A percentile compares a stretch with the other conserved stretches of the same genome.
phyloP scores from a whole-genome alignment of 2,113 vertebrate species.

The Corvus hawaiiensis region DNA sequence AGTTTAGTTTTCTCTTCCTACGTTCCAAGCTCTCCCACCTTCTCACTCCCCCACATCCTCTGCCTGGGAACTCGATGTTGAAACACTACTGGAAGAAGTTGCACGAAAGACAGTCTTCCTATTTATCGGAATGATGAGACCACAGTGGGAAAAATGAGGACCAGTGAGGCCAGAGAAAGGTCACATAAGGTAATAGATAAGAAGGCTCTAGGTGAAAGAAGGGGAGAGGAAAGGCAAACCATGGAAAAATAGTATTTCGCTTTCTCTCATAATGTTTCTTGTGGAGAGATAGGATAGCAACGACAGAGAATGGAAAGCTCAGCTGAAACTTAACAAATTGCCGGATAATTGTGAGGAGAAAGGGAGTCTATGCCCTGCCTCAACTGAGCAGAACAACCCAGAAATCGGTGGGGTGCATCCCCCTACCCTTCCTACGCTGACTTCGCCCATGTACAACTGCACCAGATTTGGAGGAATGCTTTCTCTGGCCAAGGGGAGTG shows the following conservation, averaged over 20 bases:
- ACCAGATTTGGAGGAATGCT: too few relatives aligned
- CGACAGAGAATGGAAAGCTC: not conserved
- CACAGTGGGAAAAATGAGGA: not conserved
- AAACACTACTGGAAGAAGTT: not conserved
- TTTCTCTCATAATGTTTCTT: not conserved
- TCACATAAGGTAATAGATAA: not conserved
- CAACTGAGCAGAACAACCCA: too few relatives aligned
- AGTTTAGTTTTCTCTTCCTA: not conserved
- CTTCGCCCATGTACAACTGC: too few relatives aligned
- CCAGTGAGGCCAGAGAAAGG: not conserved
- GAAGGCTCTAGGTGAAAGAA: not conserved
- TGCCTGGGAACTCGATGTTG: not conserved
- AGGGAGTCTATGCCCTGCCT: too few relatives aligned
- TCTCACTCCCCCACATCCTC: not conserved
- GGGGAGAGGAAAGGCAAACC: not conserved
- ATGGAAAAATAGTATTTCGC: not conserved
- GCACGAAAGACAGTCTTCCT: not conserved
- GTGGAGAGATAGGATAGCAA: not conserved
- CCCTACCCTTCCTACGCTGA: too few relatives aligned
- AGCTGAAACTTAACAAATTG: too few relatives aligned
- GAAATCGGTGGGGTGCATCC: too few relatives aligned
- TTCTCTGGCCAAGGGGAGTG: too few relatives aligned
- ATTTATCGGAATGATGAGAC: not conserved
- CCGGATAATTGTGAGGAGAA: too few relatives aligned
- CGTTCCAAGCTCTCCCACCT: not conserved